phyloP scores from a whole-genome alignment of 2,888 invertebrate genomes.

The Drosophila niveifrons region DNA sequence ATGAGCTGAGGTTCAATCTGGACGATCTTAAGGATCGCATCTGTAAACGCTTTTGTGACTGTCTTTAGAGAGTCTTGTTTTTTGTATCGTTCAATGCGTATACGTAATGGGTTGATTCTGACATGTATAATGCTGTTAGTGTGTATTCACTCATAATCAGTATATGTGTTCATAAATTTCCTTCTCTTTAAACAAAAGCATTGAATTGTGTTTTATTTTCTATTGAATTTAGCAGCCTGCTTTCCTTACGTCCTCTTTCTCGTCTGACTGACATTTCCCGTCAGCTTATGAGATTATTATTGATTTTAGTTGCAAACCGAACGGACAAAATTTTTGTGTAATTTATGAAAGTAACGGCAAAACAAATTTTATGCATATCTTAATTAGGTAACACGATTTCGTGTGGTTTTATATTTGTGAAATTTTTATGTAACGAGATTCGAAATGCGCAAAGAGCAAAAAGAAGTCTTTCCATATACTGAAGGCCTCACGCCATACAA shows the following conservation, averaged over 20 bases:
- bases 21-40: conserved; percentile 51
- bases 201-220: not conserved
- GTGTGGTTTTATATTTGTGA: not conserved
- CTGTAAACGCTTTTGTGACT: conserved; percentile 49
- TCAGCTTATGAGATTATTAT: not conserved
- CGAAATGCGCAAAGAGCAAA: conserved; percentile 31
- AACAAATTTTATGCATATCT: not conserved
- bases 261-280: not conserved
- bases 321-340: conserved; percentile 17
- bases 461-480: not conserved
- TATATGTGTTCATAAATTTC: conserved; percentile 10
- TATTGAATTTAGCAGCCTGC: not conserved
- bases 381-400: not conserved
- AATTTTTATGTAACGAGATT: not conserved
- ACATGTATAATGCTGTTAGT: not conserved
- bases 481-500: conserved; percentile 21
- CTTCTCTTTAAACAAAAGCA: conserved; percentile 3
- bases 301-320: conserved; percentile 2
- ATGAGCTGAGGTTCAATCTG: conserved; percentile 44
- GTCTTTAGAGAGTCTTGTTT: conserved; percentile 25
- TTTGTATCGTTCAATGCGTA: not conserved
- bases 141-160: not conserved
- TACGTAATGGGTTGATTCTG: not conserved
- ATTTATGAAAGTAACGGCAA: not conserved
- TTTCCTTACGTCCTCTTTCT: not conserved